phyloP scores from a whole-genome alignment of 1,140 invertebrate species.

The Harpegnathos saltator region DNA sequence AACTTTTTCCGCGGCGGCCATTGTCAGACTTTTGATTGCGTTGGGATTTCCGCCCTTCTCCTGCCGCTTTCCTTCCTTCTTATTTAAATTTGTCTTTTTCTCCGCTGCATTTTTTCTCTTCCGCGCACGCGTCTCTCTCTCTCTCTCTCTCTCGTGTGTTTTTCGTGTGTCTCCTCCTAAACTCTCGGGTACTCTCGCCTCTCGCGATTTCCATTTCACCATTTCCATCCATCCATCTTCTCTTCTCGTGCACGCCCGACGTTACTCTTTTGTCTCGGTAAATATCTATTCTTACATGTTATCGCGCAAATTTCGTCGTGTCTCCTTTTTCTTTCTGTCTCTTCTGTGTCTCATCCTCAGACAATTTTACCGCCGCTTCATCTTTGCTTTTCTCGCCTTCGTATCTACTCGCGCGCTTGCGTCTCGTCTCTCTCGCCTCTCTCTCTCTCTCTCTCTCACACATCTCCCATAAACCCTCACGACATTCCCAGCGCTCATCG shows the following conservation, averaged over 20 bases:
- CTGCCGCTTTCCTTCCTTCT: conserved; percentile 1
- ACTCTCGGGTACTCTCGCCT: not conserved
- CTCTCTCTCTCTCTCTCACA: too few relatives aligned
- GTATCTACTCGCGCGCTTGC: conserved; percentile 1
- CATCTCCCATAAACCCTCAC: conserved; percentile 7
- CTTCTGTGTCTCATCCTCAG: not conserved
- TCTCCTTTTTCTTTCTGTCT: not conserved
- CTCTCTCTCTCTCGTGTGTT: conserved; percentile 5
- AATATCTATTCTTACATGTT: not conserved
- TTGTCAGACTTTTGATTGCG: conserved; percentile 58
- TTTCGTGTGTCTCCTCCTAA: conserved; percentile 18
- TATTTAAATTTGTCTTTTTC: conserved; percentile 38
- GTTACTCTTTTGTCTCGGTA: too few relatives aligned
- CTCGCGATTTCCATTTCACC: not conserved
- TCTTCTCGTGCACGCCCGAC: not conserved
- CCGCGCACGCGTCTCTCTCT: not conserved
- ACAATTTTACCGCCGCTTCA: not conserved
- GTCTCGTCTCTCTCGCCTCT: not conserved
- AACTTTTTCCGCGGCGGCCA: conserved; percentile 49
- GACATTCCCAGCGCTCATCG: conserved; percentile 7
- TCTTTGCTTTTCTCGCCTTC: not conserved
- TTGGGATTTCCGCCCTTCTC: conserved; percentile 44
- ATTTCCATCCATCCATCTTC: not conserved
- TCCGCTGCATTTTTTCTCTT: not conserved
- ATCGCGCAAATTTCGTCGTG: not conserved